These are phyloP conservation scores for Eublepharis macularius DNA, from an alignment of 2,113 vertebrate genomes.

Conservation along the genomic window DNA sequence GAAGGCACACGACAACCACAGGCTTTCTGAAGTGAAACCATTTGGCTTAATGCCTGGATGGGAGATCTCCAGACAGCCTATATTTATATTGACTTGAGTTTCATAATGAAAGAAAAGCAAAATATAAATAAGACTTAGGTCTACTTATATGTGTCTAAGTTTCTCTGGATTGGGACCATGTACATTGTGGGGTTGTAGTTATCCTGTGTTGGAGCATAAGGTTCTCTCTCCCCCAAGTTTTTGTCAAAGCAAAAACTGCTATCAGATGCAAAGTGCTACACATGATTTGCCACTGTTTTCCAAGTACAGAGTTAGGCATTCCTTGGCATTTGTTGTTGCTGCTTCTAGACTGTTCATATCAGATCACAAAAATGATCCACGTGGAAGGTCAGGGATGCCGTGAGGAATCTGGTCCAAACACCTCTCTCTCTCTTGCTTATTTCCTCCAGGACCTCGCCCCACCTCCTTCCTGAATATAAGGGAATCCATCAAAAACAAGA, in stretches of 20 bases:
- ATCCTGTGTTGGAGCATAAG: too few species aligned
- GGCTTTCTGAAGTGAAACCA: too few species aligned
- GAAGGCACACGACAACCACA: too few species aligned
- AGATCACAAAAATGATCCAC: neutral
- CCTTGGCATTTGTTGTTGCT: neutral
- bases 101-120: too few species aligned
- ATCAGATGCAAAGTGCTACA: neutral
- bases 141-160: too few species aligned
- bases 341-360: neutral
- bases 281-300: neutral
- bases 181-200: neutral
- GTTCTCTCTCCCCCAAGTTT: too few species aligned
- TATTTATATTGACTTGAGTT: too few species aligned
- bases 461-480: conserved; percentile 69
- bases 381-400: too few species aligned
- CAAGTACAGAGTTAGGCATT: neutral
- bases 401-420: neutral
- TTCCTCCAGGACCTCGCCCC: conserved; percentile 41
- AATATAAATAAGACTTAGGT: too few species aligned
- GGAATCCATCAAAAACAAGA: conserved; percentile 69
- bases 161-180: too few species aligned
- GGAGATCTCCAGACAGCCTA: too few species aligned
- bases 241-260: neutral
- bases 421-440: neutral
- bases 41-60: too few species aligned